These are phyloP conservation scores for Enteromius treurensis DNA, from an alignment of 2,797 vertebrate species.

Conservation along the genomic window DNA sequence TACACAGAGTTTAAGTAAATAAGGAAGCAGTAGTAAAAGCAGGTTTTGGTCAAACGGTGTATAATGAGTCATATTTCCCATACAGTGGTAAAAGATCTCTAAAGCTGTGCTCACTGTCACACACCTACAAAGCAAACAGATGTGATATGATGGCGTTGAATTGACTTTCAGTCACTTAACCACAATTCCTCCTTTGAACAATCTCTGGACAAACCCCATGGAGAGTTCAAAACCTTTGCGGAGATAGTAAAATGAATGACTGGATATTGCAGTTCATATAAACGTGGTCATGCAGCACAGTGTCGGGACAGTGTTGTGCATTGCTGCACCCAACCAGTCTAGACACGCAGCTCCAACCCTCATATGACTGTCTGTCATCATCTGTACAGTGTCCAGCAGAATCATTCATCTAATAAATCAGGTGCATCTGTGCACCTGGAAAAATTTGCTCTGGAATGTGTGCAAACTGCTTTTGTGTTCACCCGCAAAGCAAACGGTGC, in stretches of 20 bases:
- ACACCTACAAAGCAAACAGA: slow-evolving; percentile 71
- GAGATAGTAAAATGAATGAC: slow-evolving; percentile 29
- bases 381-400: slow-evolving; percentile 42
- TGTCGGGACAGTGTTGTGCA: not conserved
- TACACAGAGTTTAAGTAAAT: not conserved
- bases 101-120: slow-evolving; percentile 48
- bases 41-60: not conserved
- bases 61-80: not conserved
- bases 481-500: not conserved
- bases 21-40: slow-evolving; percentile 9
- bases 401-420: slow-evolving; percentile 65
- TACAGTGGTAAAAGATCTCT: slow-evolving; percentile 22
- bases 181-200: slow-evolving; percentile 23
- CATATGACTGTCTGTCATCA: slow-evolving; percentile 42
- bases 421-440: slow-evolving; percentile 65
- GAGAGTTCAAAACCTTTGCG: not conserved
- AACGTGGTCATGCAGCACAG: not conserved
- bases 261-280: not conserved
- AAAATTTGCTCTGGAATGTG: slow-evolving; percentile 49
- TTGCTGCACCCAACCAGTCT: slow-evolving; percentile 25
- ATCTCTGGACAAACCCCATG: slow-evolving; percentile 8
- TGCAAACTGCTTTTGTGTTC: not conserved
- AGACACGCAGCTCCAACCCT: slow-evolving; percentile 30
- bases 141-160: slow-evolving; percentile 7
- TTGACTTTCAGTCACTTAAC: slow-evolving; percentile 18